Evolutionary conservation across 2,113 vertebrate species (phyloP).

Genomic region (Bagarius yarrelli): DNA sequence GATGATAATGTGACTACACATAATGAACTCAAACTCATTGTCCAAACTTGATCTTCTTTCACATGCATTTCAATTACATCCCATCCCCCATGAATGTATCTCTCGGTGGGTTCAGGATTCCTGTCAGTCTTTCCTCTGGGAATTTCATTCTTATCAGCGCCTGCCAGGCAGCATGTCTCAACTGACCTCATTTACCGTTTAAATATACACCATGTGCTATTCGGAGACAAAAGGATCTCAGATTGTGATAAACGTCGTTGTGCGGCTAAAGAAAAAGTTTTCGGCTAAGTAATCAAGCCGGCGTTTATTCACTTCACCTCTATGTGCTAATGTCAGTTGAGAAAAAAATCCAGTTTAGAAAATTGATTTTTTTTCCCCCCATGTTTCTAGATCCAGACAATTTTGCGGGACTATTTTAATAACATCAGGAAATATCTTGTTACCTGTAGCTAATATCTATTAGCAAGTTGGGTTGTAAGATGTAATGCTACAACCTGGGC

Average conservation of each 20-base stretch:
- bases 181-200: slow-evolving; percentile 32
- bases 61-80: neutral
- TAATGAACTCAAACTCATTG: slow-evolving; percentile 1
- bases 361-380: neutral
- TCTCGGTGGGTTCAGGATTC: neutral
- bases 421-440: neutral
- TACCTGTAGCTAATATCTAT: neutral
- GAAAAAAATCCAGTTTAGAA: no score
- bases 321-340: neutral
- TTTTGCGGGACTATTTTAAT: neutral
- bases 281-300: neutral
- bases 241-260: slow-evolving; percentile 57
- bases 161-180: slow-evolving; percentile 39
- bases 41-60: neutral
- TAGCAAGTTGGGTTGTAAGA: neutral
- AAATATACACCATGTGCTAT: slow-evolving; percentile 25
- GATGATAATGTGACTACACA: neutral
- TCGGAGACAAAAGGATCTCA: neutral
- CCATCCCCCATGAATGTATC: no score
- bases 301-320: neutral
- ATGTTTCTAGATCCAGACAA: neutral
- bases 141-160: slow-evolving; percentile 47
- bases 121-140: neutral
- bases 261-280: slow-evolving; percentile 35
- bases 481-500: neutral